Conservation (phyloP, 2,797 vertebrate species). For the Lepidocolaptes lacrymiger region DNA sequence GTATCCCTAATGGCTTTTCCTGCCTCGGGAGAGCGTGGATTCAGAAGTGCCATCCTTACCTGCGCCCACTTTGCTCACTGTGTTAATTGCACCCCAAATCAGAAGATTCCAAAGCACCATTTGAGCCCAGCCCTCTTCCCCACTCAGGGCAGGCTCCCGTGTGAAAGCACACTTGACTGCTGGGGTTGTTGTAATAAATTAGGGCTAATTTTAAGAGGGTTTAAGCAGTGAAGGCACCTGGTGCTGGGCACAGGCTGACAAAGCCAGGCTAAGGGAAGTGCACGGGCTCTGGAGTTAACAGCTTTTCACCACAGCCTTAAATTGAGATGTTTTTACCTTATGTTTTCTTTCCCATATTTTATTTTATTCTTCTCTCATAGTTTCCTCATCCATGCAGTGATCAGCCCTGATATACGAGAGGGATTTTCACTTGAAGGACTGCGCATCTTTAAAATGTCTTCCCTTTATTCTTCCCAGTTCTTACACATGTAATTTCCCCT, state of each 20-base stretch:
- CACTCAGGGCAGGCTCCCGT: not conserved
- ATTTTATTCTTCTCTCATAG: constrained; percentile 72
- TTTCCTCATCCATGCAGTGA: constrained; percentile 56
- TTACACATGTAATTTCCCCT: constrained; percentile 84
- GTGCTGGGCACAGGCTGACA: not conserved
- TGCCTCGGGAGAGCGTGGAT: not conserved
- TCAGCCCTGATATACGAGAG: constrained; percentile 73
- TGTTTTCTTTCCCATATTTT: constrained; percentile 71
- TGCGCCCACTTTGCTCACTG: accelerated
- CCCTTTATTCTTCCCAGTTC: constrained; percentile 80
- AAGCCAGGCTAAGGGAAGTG: not conserved
- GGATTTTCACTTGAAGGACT: constrained; percentile 77
- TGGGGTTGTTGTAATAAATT: not conserved
- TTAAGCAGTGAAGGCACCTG: not conserved
- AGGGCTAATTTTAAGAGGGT: not conserved
- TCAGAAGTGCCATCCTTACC: not conserved
- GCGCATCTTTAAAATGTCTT: constrained; percentile 83
- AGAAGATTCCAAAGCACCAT: accelerated
- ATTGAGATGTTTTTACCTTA: constrained; percentile 74
- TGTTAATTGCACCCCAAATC: not conserved
- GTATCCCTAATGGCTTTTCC: not conserved
- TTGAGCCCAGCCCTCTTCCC: not conserved
- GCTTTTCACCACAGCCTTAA: constrained; percentile 16
- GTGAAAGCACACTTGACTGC: not conserved
- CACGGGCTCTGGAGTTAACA: constrained; percentile 37